phyloP scores from a whole-genome alignment of 2,888 invertebrate genomes.

The Nephrotoma flavescens region DNA sequence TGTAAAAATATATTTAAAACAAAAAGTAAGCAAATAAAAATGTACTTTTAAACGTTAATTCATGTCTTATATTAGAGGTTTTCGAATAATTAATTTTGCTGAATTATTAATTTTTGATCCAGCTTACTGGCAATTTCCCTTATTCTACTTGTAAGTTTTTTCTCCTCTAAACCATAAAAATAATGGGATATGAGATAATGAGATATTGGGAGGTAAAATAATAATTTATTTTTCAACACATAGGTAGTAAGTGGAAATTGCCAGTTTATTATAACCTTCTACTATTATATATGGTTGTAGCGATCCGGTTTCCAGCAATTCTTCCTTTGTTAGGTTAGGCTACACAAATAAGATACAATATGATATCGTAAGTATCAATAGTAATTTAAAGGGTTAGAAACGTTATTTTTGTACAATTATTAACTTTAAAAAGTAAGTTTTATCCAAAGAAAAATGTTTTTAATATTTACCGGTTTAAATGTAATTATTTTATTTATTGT shows the following conservation, averaged over 20 bases:
- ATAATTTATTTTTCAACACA: too few relatives aligned
- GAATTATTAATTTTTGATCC: not conserved
- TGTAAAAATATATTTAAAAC: too few relatives aligned
- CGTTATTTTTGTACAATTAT: too few relatives aligned
- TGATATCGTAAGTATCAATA: too few relatives aligned
- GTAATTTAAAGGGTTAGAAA: too few relatives aligned
- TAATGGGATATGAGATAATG: not conserved
- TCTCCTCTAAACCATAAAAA: not conserved
- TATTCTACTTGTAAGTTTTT: not conserved
- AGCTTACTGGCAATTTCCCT: not conserved
- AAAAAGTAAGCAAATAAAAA: too few relatives aligned
- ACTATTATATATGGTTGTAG: not conserved
- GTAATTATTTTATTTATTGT: not conserved
- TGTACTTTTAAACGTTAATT: too few relatives aligned
- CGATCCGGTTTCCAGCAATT: not conserved
- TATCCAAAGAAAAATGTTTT: not conserved
- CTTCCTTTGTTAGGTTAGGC: not conserved
- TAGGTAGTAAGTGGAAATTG: too few relatives aligned
- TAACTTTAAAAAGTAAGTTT: not conserved
- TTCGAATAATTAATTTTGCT: too few relatives aligned
- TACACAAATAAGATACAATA: not conserved
- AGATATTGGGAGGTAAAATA: not conserved
- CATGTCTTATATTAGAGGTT: too few relatives aligned
- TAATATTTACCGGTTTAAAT: not conserved
- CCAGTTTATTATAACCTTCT: too few relatives aligned